Base-by-base conservation (phyloP, 2,113 vertebrate genomes). In the Prunella himalayana region DNA sequence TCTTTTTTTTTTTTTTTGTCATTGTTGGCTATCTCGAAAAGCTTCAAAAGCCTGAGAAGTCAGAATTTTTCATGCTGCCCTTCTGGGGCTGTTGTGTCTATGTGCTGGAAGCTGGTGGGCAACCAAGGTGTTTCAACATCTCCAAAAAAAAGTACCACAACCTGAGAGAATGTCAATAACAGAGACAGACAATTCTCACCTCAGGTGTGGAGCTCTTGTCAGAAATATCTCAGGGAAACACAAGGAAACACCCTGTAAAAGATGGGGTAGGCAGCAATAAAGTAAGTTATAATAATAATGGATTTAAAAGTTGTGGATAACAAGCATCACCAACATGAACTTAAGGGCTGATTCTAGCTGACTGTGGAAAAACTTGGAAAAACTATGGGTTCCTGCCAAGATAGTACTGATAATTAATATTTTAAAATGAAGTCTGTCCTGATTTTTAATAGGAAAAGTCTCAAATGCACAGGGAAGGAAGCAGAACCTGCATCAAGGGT, bases 141-240 rank as follows among this genome's bases (percentile, higher is more conserved):
- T 27, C 31, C 1, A 5, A 50, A 60, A 56, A 47, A 64, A 0
- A 0, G 5, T 53, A 30, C 24, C 47, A 39, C 3, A 9, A 23
- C 19, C 79, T 78, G 61, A 42, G 66, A 56, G 11, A 51, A 9
- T 35, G 16, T 61, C 5, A 8, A 33, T 37, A 3, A 1, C 28
- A 19, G 30, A 64, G 15, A 59, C 9, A 70, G 44, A 57, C 11
- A 69, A 45, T 37, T 84, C 15, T 56, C 31, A 73, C 15, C 23
- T 45, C 5, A 61, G 5, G 2, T 5, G 17, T 53, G 24, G 25
- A 13, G 41, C 4, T 50, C 15, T 44, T 44, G 16, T 61, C 31
- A 47, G 18, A 33, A 3, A 3, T 21, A 13, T 22, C 66, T 51
- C 60, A 78, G 27, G 27, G 9, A 17, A 37, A 72, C 44, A 70